These are phyloP conservation scores for Papilio aristodemus DNA, from an alignment of 1,140 invertebrate species.

Conservation along the genomic window DNA sequence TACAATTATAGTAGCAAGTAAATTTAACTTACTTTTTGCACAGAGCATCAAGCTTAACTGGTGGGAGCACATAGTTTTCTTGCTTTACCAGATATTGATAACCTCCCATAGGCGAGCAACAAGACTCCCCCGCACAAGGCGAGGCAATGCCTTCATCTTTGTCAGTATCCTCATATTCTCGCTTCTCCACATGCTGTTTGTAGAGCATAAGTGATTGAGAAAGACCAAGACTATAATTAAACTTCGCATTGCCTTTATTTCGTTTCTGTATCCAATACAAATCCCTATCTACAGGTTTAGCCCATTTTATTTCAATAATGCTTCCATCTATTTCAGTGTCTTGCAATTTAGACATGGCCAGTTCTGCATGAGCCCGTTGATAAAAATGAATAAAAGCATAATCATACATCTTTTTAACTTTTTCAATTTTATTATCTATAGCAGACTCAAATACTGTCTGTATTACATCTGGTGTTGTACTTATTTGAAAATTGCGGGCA, in stretches of 20 bases:
- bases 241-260: slow-evolving; percentile 72
- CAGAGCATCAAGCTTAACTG: slow-evolving; percentile 66
- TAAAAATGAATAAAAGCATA: slow-evolving; percentile 80
- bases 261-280: slow-evolving; percentile 67
- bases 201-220: slow-evolving; percentile 70
- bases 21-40: slow-evolving; percentile 63
- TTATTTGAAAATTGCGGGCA: slow-evolving; percentile 67
- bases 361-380: slow-evolving; percentile 71
- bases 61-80: slow-evolving; percentile 53
- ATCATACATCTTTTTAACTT: slow-evolving; percentile 78
- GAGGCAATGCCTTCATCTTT: slow-evolving; percentile 69
- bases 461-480: slow-evolving; percentile 61
- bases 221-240: slow-evolving; percentile 65
- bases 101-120: slow-evolving; percentile 50
- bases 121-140: slow-evolving; percentile 56
- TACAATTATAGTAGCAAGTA: too few species aligned
- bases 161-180: slow-evolving; percentile 57
- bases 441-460: slow-evolving; percentile 58
- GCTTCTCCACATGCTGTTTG: slow-evolving; percentile 68
- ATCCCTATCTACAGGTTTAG: slow-evolving; percentile 70
- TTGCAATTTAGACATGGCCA: slow-evolving; percentile 68
- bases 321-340: slow-evolving; percentile 69
- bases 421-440: slow-evolving; percentile 59
- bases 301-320: slow-evolving; percentile 67
- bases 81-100: slow-evolving; percentile 35